These are phyloP conservation scores for Agapetus fuscipes DNA, from an alignment of 2,888 invertebrate genomes.

Conservation along the genomic window DNA sequence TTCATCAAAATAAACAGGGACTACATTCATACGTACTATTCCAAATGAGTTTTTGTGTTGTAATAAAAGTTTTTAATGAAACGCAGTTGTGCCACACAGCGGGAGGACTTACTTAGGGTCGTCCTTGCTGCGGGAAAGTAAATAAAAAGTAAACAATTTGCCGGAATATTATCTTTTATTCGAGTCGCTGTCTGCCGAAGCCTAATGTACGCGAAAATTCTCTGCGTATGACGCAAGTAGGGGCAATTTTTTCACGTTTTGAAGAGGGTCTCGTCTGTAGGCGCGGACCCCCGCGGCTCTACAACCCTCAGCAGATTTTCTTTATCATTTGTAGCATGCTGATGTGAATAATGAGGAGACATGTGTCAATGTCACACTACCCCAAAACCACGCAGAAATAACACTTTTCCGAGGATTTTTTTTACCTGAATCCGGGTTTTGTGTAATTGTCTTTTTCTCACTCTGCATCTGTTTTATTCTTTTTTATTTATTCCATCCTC, in stretches of 20 bases:
- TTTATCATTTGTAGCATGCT: slow-evolving; percentile 21
- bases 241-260: slow-evolving; percentile 14
- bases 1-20: too few relatives aligned
- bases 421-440: slow-evolving; percentile 8
- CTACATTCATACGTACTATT: too few relatives aligned
- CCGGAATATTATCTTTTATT: background rate
- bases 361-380: slow-evolving; percentile 19
- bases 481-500: background rate
- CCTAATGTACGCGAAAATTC: background rate
- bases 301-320: slow-evolving; percentile 19
- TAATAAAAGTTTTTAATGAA: too few relatives aligned
- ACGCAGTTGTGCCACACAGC: too few relatives aligned
- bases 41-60: too few relatives aligned
- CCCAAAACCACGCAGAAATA: slow-evolving; percentile 11
- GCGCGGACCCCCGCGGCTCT: slow-evolving; percentile 7
- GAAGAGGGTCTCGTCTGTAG: slow-evolving; percentile 18
- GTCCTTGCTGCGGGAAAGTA: too few relatives aligned
- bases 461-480: slow-evolving; percentile 4
- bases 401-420: slow-evolving; percentile 12
- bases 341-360: slow-evolving; percentile 21
- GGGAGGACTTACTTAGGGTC: too few relatives aligned
- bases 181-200: background rate
- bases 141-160: background rate
- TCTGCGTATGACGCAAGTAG: slow-evolving; percentile 12
- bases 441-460: slow-evolving; percentile 7